phyloP scores from a whole-genome alignment of 2,113 vertebrate genomes.

The Lethenteron reissneri region DNA sequence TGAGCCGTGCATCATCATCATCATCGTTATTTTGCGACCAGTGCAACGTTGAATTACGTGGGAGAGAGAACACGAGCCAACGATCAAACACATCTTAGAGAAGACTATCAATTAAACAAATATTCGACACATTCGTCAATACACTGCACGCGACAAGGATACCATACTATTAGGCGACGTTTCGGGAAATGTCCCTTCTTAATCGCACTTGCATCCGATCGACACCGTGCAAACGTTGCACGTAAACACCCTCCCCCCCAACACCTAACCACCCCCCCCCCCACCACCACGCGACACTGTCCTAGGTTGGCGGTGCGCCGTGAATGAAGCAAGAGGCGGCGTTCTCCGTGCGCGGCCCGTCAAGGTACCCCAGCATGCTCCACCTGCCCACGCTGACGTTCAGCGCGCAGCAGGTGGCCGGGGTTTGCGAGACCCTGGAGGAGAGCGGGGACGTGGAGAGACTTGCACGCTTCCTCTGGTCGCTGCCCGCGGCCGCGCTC shows the following conservation, averaged over 20 bases:
- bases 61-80: background rate
- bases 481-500: constrained; percentile 26
- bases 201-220: too few relatives aligned
- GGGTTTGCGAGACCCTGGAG: constrained; percentile 99
- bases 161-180: background rate
- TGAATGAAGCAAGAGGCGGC: background rate
- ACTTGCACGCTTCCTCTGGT: constrained; percentile 88
- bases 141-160: background rate
- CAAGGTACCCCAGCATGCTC: constrained; percentile 36
- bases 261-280: too few relatives aligned
- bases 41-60: too few relatives aligned
- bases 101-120: background rate
- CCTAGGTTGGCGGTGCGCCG: background rate
- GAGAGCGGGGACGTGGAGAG: constrained; percentile 98
- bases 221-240: too few relatives aligned
- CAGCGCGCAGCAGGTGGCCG: constrained; percentile 99
- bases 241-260: too few relatives aligned
- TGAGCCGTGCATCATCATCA: too few relatives aligned
- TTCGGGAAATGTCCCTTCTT: too few relatives aligned
- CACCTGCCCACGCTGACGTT: constrained; percentile 99
- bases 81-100: background rate
- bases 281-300: too few relatives aligned
- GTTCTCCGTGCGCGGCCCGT: too few relatives aligned
- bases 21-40: too few relatives aligned
- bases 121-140: background rate